These are phyloP conservation scores for Urocolius indicus DNA, from an alignment of 2,113 vertebrate genomes.

Conservation along the genomic window DNA sequence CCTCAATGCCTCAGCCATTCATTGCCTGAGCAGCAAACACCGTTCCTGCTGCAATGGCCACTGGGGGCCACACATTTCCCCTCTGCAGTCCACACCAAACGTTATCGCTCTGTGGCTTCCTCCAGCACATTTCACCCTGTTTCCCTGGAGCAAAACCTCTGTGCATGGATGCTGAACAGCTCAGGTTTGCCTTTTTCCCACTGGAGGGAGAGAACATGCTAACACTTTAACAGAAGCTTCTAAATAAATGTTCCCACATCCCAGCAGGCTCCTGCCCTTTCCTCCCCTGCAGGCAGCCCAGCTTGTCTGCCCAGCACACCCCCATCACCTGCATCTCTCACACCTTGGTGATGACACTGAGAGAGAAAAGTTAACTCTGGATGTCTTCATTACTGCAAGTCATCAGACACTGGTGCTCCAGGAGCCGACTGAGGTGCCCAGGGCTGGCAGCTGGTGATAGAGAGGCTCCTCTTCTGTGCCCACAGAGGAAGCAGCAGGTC, in stretches of 20 bases:
- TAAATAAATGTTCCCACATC: accelerated
- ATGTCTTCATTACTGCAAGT: not conserved
- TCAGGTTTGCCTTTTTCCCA: not conserved
- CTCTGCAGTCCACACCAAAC: not conserved
- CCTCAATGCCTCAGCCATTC: not conserved
- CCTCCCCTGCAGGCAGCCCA: not conserved
- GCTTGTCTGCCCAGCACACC: not conserved
- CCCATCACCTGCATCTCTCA: accelerated
- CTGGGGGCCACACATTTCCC: accelerated
- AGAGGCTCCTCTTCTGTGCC: not conserved
- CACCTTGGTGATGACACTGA: not conserved
- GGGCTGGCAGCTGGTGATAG: accelerated
- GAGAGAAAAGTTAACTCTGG: not conserved
- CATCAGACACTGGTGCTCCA: not conserved
- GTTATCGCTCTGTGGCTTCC: not conserved
- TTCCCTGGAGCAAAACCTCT: not conserved
- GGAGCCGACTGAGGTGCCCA: not conserved
- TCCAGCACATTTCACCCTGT: not conserved
- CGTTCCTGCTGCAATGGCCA: accelerated
- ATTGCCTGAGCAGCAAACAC: accelerated
- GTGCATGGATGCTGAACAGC: not conserved
- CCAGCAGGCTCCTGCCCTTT: not conserved
- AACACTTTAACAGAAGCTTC: not conserved
- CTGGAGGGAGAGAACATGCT: not conserved
- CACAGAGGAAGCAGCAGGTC: not conserved